Evolutionary conservation across 1,140 invertebrate genomes (phyloP).

Genomic region (Drosophila bocki): DNA sequence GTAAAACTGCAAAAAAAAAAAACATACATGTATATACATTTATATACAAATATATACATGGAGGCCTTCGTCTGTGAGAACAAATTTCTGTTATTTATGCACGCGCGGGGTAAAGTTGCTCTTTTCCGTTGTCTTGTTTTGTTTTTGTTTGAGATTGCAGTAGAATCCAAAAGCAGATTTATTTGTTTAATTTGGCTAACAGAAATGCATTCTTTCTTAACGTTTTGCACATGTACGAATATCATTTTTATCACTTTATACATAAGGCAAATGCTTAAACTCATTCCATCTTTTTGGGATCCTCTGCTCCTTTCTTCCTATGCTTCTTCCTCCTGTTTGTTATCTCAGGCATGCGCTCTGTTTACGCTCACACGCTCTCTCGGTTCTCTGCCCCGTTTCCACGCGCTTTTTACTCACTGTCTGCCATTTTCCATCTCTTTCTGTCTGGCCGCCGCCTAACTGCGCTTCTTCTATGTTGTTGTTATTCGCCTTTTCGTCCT

Average conservation of each 20-base stretch:
- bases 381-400: conserved; percentile 10
- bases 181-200: not conserved
- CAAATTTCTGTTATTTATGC: conserved; percentile 32
- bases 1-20: conserved; percentile 22
- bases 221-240: not conserved
- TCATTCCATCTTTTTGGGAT: conserved; percentile 1
- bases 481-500: conserved; percentile 61
- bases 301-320: not conserved
- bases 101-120: conserved; percentile 7
- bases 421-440: conserved; percentile 23
- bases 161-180: not conserved
- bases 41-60: not conserved
- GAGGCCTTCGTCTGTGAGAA: conserved; percentile 20
- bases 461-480: conserved; percentile 43
- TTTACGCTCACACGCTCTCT: conserved; percentile 21
- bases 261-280: not conserved
- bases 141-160: conserved; percentile 11
- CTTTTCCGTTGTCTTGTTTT: conserved; percentile 17
- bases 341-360: conserved; percentile 66
- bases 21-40: not conserved
- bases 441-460: conserved; percentile 54
- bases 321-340: conserved; percentile 6
- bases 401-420: conserved; percentile 22
- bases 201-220: not conserved
- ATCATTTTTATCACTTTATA: not conserved